These are phyloP conservation scores for Centropus unirufus DNA, from an alignment of 2,113 vertebrate species.

Conservation along the genomic window DNA sequence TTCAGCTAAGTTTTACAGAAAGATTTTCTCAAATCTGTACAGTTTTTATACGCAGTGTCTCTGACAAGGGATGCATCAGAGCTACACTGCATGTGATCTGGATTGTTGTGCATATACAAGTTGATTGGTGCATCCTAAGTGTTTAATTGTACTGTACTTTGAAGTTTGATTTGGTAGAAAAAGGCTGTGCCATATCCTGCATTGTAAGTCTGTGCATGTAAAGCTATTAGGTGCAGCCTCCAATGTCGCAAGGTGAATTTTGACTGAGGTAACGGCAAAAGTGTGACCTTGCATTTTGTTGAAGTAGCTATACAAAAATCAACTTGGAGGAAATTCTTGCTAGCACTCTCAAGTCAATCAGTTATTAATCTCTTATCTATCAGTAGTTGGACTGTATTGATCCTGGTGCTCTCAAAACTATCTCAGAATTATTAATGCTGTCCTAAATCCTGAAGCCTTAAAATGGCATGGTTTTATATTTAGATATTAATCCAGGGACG, in stretches of 20 bases:
- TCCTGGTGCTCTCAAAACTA: neutral
- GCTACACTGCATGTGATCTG: neutral
- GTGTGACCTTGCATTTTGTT: neutral
- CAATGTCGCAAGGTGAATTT: neutral
- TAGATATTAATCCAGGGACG: neutral
- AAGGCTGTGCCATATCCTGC: neutral
- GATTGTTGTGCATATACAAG: neutral
- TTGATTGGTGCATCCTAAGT: neutral
- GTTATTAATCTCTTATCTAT: accelerated
- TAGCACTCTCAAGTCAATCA: neutral
- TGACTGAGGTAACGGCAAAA: neutral
- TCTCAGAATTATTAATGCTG: neutral
- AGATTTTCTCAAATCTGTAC: neutral
- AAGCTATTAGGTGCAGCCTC: neutral
- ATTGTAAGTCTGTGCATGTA: neutral
- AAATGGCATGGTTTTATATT: neutral
- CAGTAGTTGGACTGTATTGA: neutral
- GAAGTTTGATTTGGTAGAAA: neutral
- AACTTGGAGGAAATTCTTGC: neutral
- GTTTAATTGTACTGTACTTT: neutral
- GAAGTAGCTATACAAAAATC: neutral
- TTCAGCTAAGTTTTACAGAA: neutral
- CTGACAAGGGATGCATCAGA: neutral
- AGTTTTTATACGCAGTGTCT: accelerated
- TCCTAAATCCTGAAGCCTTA: neutral